Conservation (phyloP, 2,888 invertebrate species). For the Arrhopalites spinosus region DNA sequence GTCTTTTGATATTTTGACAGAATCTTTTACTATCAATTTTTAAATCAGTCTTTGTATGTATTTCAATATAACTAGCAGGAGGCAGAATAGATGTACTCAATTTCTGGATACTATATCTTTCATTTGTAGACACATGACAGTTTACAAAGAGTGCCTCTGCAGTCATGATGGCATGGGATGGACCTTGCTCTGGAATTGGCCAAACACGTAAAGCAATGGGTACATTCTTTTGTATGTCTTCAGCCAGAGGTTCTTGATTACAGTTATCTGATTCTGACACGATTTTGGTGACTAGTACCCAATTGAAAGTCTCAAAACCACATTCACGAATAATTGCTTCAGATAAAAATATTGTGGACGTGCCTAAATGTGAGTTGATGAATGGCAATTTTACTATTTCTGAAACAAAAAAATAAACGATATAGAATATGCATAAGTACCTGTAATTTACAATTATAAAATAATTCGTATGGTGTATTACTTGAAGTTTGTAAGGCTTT, state of each 20-base stretch:
- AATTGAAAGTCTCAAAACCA: conserved; percentile 45
- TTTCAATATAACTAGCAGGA: neutral
- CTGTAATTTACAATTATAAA: too few relatives aligned
- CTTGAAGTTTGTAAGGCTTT: conserved; percentile 42
- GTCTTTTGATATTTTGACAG: conserved; percentile 30
- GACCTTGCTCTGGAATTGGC: conserved; percentile 36
- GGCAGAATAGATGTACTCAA: neutral
- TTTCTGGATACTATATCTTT: neutral
- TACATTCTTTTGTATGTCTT: neutral
- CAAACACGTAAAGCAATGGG: conserved; percentile 45
- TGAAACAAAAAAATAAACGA: conserved; percentile 27
- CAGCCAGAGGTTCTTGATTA: neutral
- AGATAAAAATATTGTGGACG: conserved; percentile 47
- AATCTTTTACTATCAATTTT: conserved; percentile 30
- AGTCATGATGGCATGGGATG: conserved; percentile 3
- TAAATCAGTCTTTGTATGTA: neutral
- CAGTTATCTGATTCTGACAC: neutral
- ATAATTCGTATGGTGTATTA: too few relatives aligned
- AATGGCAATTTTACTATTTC: conserved; percentile 49
- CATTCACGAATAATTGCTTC: conserved; percentile 52
- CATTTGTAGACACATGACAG: neutral
- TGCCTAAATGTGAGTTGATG: conserved; percentile 41
- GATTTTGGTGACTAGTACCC: conserved; percentile 42
- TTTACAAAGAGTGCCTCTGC: conserved; percentile 19
- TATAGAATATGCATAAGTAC: neutral